phyloP scores from a whole-genome alignment of 1,140 invertebrate genomes.

The Pseudomyrmex dendroicus region DNA sequence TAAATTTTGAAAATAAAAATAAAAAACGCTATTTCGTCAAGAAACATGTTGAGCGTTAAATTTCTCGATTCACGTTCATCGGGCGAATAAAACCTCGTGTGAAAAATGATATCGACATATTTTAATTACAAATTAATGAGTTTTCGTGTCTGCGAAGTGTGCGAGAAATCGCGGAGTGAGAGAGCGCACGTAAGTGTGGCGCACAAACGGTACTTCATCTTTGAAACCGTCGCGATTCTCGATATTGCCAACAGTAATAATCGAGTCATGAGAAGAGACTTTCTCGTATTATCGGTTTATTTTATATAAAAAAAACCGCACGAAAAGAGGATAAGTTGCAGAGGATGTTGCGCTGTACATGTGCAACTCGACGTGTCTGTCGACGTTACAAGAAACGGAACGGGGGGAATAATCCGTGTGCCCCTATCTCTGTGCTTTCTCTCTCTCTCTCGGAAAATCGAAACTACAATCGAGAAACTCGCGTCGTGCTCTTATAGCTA shows the following conservation, averaged over 20 bases:
- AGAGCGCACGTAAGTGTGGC: no score
- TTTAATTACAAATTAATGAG: not conserved
- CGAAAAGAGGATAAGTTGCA: constrained; percentile 25
- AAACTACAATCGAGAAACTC: constrained; percentile 21
- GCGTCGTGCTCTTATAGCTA: constrained; percentile 27
- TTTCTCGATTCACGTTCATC: no score
- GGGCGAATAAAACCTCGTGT: no score
- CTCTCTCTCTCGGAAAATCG: not conserved
- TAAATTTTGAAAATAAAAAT: not conserved
- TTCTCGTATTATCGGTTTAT: constrained; percentile 27
- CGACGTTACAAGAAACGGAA: constrained; percentile 2
- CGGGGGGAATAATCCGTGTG: constrained; percentile 17
- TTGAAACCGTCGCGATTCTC: constrained; percentile 11
- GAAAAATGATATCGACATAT: no score
- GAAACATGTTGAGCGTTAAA: no score
- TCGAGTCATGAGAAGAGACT: not conserved
- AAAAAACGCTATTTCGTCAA: no score
- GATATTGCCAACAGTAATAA: constrained; percentile 31
- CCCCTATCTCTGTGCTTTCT: not conserved
- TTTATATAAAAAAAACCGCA: constrained; percentile 30
- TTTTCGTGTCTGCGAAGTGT: not conserved
- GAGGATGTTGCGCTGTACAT: constrained; percentile 4
- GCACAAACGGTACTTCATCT: constrained; percentile 30
- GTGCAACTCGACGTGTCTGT: not conserved
- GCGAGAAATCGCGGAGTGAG: not conserved